phyloP scores from a whole-genome alignment of 1,140 invertebrate species.

The Neodiprion virginianus region DNA sequence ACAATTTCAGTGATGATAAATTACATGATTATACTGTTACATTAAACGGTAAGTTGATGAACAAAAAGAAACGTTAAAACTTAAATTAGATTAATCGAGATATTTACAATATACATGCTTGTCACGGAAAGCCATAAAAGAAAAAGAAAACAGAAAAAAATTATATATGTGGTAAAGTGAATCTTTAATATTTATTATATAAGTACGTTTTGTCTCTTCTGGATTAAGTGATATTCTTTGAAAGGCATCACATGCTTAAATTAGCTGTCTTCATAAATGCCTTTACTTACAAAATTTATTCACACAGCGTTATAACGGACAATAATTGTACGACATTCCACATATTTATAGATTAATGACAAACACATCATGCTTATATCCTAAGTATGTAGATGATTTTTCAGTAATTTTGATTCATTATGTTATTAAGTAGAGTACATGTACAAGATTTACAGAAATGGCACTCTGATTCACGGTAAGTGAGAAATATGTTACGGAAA shows the following conservation, averaged over 20 bases:
- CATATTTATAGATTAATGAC: too few relatives aligned
- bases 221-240: background rate
- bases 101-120: background rate
- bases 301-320: too few relatives aligned
- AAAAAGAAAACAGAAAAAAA: background rate
- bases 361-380: too few relatives aligned
- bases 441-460: conserved; percentile 33
- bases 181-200: background rate
- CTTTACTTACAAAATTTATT: too few relatives aligned
- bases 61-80: background rate
- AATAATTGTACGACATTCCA: too few relatives aligned
- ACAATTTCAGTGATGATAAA: background rate
- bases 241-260: background rate
- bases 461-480: conserved; percentile 50
- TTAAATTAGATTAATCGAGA: background rate
- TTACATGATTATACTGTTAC: background rate
- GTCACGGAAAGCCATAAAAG: background rate
- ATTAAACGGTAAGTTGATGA: background rate
- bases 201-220: background rate
- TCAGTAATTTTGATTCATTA: conserved; percentile 39
- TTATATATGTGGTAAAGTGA: background rate
- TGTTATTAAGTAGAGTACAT: conserved; percentile 16
- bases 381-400: background rate
- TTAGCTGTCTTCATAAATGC: too few relatives aligned
- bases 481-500: conserved; percentile 13